Percentiles rank a stretch among this genome's conserved stretches.
Evolutionary conservation across 2,797 vertebrate genomes (phyloP).

Genomic region (Coluber constrictor): DNA sequence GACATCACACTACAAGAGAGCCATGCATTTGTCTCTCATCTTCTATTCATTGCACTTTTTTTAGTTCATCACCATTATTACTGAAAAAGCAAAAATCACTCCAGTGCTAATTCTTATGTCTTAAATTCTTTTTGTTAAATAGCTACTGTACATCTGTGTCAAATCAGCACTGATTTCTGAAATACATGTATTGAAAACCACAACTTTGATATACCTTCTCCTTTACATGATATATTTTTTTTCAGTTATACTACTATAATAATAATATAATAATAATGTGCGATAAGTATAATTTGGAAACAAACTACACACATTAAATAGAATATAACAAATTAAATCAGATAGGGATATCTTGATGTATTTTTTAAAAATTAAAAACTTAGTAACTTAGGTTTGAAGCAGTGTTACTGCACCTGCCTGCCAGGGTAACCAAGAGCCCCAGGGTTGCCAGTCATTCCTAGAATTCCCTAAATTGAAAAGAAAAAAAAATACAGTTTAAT

Average conservation of each 20-base stretch:
- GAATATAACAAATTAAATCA: not conserved
- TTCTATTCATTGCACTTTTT: not conserved
- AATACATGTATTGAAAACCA: not conserved
- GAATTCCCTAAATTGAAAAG: constrained; percentile 80
- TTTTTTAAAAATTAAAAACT: not conserved
- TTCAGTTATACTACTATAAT: not conserved
- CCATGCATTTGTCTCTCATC: not conserved
- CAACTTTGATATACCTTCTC: not conserved
- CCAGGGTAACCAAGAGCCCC: constrained; percentile 95
- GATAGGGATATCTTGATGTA: not conserved
- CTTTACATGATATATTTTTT: not conserved
- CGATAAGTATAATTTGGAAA: not conserved
- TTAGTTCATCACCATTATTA: not conserved
- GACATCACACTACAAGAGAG: not conserved
- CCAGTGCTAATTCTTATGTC: not conserved
- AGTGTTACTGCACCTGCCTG: constrained; percentile 99
- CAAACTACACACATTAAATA: not conserved
- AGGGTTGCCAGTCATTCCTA: constrained; percentile 80
- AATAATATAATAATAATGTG: no score
- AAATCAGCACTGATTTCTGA: not conserved
- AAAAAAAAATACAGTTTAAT: constrained; percentile 14
- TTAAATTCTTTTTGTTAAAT: not conserved
- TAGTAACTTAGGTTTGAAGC: constrained; percentile 52
- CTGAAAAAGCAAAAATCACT: not conserved
- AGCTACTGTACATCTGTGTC: not conserved